These are phyloP conservation scores for Eudasyphora cyanicolor DNA, from an alignment of 2,888 invertebrate species.

Conservation along the genomic window DNA sequence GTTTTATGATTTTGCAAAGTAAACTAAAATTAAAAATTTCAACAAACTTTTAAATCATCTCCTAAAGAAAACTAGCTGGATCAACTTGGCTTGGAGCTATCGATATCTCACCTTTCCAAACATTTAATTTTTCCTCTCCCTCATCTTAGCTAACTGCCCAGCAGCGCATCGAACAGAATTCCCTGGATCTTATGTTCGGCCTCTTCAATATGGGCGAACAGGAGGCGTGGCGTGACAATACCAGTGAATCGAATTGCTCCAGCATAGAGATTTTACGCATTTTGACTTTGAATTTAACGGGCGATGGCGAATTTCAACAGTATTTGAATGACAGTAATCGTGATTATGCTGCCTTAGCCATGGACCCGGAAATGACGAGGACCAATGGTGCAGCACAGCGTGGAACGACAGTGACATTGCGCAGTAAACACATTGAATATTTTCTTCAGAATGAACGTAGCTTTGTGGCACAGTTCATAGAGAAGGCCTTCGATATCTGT, in stretches of 20 bases:
- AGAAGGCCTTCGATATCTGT: conserved; percentile 74
- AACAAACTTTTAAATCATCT: no score
- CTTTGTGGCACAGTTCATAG: conserved; percentile 73
- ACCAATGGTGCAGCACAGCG: conserved; percentile 11
- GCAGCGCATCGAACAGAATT: conserved; percentile 75
- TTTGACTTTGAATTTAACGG: conserved; percentile 74
- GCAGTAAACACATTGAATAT: conserved; percentile 72
- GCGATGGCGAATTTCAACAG: conserved; percentile 73
- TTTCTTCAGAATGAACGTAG: conserved; percentile 74
- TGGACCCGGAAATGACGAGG: conserved; percentile 23
- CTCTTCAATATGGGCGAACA: conserved; percentile 76
- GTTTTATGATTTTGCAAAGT: no score
- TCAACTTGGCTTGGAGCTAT: no score
- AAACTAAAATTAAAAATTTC: no score
- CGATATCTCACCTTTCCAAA: no score
- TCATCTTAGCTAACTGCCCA: conserved; percentile 72
- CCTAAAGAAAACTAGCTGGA: no score
- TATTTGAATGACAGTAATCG: conserved; percentile 69
- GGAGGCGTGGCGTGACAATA: conserved; percentile 72
- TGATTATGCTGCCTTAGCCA: conserved; percentile 68
- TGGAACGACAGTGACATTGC: conserved; percentile 48
- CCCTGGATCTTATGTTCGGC: conserved; percentile 74
- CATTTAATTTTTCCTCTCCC: neutral
- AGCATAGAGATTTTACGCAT: conserved; percentile 78
- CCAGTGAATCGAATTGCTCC: conserved; percentile 75